These are phyloP conservation scores for Neodiprion pinetum DNA, from an alignment of 1,140 invertebrate species.

Conservation along the genomic window DNA sequence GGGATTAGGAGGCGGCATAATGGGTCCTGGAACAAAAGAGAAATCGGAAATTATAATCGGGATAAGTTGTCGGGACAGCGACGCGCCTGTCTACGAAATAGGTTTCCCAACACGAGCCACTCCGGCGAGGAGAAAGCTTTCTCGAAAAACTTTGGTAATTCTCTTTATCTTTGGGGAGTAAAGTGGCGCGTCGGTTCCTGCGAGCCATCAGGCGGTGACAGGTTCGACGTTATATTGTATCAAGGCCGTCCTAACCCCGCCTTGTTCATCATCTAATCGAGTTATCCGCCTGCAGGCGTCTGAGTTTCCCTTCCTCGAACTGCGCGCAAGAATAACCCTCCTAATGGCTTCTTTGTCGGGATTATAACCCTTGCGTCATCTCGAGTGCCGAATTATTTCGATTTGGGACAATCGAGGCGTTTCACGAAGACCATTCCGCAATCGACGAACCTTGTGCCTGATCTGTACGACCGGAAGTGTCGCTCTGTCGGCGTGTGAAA, in stretches of 20 bases:
- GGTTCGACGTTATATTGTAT: not conserved
- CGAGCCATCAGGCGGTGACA: conserved; percentile 3
- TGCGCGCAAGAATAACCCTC: not conserved
- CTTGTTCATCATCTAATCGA: conserved; percentile 1
- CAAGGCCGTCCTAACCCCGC: not conserved
- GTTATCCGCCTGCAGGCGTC: not conserved
- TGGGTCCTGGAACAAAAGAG: not conserved
- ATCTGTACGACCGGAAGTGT: conserved; percentile 39
- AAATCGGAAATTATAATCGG: not conserved
- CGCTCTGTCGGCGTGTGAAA: conserved; percentile 34
- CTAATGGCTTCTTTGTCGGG: conserved; percentile 2
- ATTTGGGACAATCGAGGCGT: conserved; percentile 30
- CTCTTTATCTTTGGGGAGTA: no score
- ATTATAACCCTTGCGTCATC: not conserved
- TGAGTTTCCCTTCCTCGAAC: not conserved
- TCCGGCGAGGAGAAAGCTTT: no score
- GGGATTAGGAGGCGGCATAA: conserved; percentile 8
- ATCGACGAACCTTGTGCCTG: conserved; percentile 44
- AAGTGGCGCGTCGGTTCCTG: not conserved
- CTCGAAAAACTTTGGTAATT: no score
- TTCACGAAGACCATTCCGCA: conserved; percentile 28
- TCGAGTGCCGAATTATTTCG: not conserved
- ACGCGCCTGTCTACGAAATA: no score
- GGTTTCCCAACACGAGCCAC: no score
- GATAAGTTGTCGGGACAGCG: no score